Evolutionary conservation across 2,113 vertebrate species (phyloP).

Genomic region (Pitta sordida): DNA sequence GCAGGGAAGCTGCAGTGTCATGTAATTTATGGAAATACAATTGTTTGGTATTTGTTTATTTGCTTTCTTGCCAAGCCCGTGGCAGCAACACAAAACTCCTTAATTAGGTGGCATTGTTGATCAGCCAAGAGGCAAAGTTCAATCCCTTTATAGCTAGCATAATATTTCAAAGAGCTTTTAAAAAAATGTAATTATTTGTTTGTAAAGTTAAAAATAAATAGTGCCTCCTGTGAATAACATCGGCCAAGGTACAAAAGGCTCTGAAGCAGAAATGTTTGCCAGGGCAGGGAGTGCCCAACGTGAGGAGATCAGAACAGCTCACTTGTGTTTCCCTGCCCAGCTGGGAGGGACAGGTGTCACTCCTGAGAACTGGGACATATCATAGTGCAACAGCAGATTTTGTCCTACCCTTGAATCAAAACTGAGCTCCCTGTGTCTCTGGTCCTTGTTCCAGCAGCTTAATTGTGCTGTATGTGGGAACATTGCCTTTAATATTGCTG

Average conservation of each 20-base stretch:
- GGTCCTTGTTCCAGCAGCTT: background rate
- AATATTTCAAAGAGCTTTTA: constrained; percentile 15
- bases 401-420: background rate
- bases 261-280: background rate
- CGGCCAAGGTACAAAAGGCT: background rate
- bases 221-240: background rate
- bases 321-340: background rate
- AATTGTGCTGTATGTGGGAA: background rate
- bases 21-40: constrained; percentile 11
- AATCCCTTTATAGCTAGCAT: constrained; percentile 26
- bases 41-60: constrained; percentile 25
- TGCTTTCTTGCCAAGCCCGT: constrained; percentile 16
- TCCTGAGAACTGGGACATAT: background rate
- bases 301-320: background rate
- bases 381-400: background rate
- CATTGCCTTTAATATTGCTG: background rate
- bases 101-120: constrained; percentile 49
- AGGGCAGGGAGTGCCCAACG: background rate
- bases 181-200: constrained; percentile 23
- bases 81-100: constrained; percentile 25
- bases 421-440: background rate
- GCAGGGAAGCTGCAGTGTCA: background rate
- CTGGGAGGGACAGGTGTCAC: background rate
- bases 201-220: constrained; percentile 38
- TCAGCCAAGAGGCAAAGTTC: constrained; percentile 48